phyloP scores from a whole-genome alignment of 2,797 vertebrate genomes.

The Petrocephalus schoutedeni region DNA sequence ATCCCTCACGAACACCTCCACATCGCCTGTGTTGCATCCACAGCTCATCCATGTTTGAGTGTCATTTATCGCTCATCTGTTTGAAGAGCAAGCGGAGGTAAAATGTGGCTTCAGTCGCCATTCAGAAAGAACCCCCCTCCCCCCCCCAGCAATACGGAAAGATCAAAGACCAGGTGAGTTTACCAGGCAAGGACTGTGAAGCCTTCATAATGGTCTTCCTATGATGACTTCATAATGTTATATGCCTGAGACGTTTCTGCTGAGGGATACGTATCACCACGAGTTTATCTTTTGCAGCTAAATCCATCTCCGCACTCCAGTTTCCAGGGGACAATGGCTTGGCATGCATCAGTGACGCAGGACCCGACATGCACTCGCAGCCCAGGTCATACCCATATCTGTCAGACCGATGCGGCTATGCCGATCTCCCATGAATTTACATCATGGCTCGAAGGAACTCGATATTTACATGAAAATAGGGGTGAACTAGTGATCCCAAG shows the following conservation, averaged over 20 bases:
- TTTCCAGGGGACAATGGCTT: not conserved
- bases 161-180: slow-evolving; percentile 1
- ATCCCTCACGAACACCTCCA: not conserved
- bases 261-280: too few relatives aligned
- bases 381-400: too few relatives aligned
- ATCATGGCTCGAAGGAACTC: not conserved
- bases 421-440: not conserved
- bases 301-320: not conserved
- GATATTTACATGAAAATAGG: slow-evolving; percentile 5
- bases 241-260: not conserved
- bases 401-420: not conserved
- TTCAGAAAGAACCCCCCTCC: too few relatives aligned
- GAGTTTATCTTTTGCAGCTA: not conserved
- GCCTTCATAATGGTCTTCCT: not conserved
- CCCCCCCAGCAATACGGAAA: not conserved
- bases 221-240: not conserved
- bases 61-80: slow-evolving; percentile 1
- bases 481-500: not conserved
- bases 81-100: not conserved
- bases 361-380: not conserved
- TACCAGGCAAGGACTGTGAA: not conserved
- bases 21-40: not conserved
- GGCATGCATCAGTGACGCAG: not conserved
- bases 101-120: not conserved
- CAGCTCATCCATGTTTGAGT: not conserved